phyloP scores from a whole-genome alignment of 2,797 vertebrate genomes.

The Aratinga solstitialis region DNA sequence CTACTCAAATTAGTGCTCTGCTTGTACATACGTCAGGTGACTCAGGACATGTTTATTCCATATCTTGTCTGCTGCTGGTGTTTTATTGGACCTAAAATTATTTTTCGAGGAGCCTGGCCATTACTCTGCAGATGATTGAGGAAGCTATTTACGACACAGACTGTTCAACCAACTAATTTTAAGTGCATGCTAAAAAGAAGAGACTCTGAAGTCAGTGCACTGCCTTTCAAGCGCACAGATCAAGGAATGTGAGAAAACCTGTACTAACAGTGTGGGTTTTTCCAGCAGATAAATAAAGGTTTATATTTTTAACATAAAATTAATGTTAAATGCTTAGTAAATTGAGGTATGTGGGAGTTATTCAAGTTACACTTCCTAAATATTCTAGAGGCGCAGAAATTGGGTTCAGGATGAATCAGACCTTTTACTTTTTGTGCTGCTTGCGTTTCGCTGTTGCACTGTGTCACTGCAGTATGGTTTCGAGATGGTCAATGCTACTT shows the following conservation, averaged over 20 bases:
- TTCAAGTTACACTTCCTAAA: background rate
- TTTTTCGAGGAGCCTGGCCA: background rate
- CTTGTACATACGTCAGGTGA: fast-evolving
- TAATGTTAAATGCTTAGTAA: background rate
- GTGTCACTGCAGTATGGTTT: background rate
- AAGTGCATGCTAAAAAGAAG: background rate
- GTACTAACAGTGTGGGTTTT: background rate
- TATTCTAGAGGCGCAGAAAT: background rate
- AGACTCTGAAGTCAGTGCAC: background rate
- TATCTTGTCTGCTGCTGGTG: background rate
- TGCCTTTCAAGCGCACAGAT: background rate
- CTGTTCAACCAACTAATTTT: background rate
- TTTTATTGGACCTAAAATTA: background rate
- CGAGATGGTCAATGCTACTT: background rate
- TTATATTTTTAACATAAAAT: background rate
- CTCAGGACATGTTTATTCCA: background rate
- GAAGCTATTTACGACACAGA: background rate
- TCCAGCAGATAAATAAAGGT: background rate
- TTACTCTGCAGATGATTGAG: background rate
- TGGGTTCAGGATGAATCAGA: slow-evolving; percentile 12
- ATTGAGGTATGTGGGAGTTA: background rate
- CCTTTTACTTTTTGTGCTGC: background rate
- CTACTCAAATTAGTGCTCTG: background rate
- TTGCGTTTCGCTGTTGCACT: background rate
- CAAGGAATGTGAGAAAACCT: background rate